These are phyloP conservation scores for Clarias magur DNA, from an alignment of 2,113 vertebrate genomes.

Conservation along the genomic window DNA sequence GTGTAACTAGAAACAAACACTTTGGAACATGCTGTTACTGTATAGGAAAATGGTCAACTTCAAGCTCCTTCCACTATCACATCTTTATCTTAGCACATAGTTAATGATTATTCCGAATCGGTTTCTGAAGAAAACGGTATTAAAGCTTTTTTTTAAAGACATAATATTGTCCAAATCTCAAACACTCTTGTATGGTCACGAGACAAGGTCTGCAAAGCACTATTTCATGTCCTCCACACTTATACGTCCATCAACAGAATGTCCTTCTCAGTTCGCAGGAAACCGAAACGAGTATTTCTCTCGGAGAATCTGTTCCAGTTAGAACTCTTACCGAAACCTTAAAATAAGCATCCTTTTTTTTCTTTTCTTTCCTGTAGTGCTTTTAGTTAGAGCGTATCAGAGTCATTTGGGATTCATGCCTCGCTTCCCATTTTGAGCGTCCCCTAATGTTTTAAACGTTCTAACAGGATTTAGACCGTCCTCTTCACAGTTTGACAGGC, in stretches of 20 bases:
- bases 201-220: background rate
- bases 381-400: background rate
- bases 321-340: background rate
- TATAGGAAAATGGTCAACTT: background rate
- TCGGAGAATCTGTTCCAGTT: background rate
- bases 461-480: constrained; percentile 60
- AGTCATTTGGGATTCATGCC: constrained; percentile 19
- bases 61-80: background rate
- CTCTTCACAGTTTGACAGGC: constrained; percentile 50
- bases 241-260: background rate
- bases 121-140: background rate
- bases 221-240: background rate
- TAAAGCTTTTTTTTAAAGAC: background rate
- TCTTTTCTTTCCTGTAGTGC: background rate
- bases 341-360: background rate
- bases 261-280: background rate
- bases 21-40: background rate
- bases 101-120: background rate
- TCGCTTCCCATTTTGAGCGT: background rate
- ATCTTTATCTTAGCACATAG: background rate
- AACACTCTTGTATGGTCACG: background rate
- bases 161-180: background rate
- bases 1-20: background rate
- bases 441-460: constrained; percentile 50
- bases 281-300: background rate